Evolutionary conservation across 2,888 invertebrate genomes (phyloP), one percentile per base, ranked within the genome.

Genomic region (Micropterix aruncella): DNA sequence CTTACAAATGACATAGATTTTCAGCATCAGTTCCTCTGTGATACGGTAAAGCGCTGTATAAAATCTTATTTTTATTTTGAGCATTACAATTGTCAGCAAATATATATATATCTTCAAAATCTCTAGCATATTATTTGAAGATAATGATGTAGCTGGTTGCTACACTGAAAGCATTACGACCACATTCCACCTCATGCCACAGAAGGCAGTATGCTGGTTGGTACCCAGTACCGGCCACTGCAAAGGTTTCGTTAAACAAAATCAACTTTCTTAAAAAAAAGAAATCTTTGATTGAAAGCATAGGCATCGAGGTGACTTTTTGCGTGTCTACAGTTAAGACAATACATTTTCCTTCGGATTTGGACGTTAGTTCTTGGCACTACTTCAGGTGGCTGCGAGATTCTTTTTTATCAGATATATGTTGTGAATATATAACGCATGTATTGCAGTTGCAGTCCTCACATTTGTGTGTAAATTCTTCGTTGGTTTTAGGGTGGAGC

Each of bases 161-260:
- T 37, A 37, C 38, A 37, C 16, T 37, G 38, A 3, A 37, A 37
- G 38, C 38, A 15, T 37, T 37, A 14, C 38, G 14, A 15, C 9
- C 38, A 14, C 15, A 37, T 37, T 37, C 38, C 38, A 9, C 38
- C 16, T 37, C 38, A 37, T 37, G 38, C 38, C 38, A 37, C 15
- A 37, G 38, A 15, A 37, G 15, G 38, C 38, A 37, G 14, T 15
- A 14, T 4, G 38, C 3, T 37, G 14, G 3, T 37, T 37, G 4
- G 16, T 37, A 15, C 16, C 12, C 16, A n/a, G n/a, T 37, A 15
- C 38, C 38, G 14, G 38, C 16, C 16, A 15, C 15, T 37, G 16
- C 9, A 37, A 37, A 37, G 14, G 38, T 37, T 16, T 37, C 9
- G 12, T 37, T 37, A 16, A 15, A 37, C 38, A 37, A 16, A 15